Base-by-base conservation (phyloP, 2,113 vertebrate genomes). In the Accipiter virgatus region DNA sequence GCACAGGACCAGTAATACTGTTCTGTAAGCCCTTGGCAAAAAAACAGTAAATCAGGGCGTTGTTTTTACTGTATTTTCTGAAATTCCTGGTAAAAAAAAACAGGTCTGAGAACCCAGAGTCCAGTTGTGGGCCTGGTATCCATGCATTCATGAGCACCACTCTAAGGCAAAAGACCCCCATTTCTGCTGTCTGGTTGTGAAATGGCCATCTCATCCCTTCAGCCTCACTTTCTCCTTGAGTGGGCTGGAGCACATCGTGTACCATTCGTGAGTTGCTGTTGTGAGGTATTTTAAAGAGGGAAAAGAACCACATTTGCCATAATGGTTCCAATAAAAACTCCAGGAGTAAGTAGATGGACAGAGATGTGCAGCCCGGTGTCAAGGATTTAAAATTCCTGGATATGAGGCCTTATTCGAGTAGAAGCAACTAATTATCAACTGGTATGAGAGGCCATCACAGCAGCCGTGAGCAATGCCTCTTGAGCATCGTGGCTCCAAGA, bases 161-260 rank as follows among this genome's bases (percentile, higher is more conserved):
- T 20, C 58, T 32, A 12, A 83, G 71, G 38, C 40, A 17, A 21
- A 83, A 18, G 31, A 16, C 5, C 8, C 23, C 72, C 29, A 34
- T 68, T 93, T 56, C 61, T 20, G 42, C 23, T 26, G 6, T 43
- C 32, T 19, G 45, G 31, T 43, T 7, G 58, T 15, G 36, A 20
- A 9, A 56, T 26, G 40, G 18, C 55, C 21, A 6, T 67, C 73
- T 83, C 23, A 7, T 22, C 25, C 79, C 45, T 26, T 48, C 56
- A 72, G 77, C 47, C 42, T 85, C 47, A 1, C 7, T 62, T 74
- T 43, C 71, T 25, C 47, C 63, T 43, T 21, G 3, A 5, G 50
- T 2, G 47, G 31, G 19, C 31, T 32, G 56, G 31, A 79, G 58
- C 31, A 4, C 42, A 8, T 10, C 0, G 0, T 52, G n/a, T 48